A percentile compares a stretch with the other conserved stretches of the same genome.
phyloP scores from a whole-genome alignment of 2,113 vertebrate species.

The Nanorana parkeri region DNA sequence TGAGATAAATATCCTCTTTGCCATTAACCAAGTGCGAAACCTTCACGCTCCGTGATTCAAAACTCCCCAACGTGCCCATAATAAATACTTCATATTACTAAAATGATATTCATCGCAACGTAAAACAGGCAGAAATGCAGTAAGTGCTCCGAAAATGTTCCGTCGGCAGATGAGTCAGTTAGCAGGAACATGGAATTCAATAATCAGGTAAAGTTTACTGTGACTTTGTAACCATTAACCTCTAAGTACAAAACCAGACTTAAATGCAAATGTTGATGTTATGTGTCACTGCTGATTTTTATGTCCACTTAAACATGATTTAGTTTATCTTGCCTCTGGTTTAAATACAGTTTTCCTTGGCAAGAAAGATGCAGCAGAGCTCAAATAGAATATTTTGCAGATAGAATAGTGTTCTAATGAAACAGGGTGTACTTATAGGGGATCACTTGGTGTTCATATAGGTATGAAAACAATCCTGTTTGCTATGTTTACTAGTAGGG shows the following conservation, averaged over 20 bases:
- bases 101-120: slow-evolving; percentile 32
- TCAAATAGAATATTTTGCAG: too few species aligned
- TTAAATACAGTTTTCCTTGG: too few species aligned
- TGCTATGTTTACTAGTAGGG: too few species aligned
- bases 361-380: too few species aligned
- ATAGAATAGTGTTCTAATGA: too few species aligned
- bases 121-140: slow-evolving; percentile 29
- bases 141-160: slow-evolving; percentile 7
- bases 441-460: too few species aligned
- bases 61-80: slow-evolving; percentile 35
- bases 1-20: slow-evolving; percentile 44
- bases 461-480: too few species aligned
- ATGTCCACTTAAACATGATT: background rate
- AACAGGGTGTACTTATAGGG: too few species aligned
- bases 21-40: slow-evolving; percentile 49
- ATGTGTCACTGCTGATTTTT: background rate
- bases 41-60: slow-evolving; percentile 42
- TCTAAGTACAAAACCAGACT: background rate
- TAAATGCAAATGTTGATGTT: background rate
- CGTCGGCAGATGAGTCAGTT: background rate
- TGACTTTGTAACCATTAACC: slow-evolving; percentile 15
- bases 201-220: slow-evolving; percentile 25
- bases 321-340: background rate
- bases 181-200: slow-evolving; percentile 1
- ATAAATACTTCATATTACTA: slow-evolving; percentile 45